Conservation (phyloP, 1,140 invertebrate genomes). For the Drosophila auraria region DNA sequence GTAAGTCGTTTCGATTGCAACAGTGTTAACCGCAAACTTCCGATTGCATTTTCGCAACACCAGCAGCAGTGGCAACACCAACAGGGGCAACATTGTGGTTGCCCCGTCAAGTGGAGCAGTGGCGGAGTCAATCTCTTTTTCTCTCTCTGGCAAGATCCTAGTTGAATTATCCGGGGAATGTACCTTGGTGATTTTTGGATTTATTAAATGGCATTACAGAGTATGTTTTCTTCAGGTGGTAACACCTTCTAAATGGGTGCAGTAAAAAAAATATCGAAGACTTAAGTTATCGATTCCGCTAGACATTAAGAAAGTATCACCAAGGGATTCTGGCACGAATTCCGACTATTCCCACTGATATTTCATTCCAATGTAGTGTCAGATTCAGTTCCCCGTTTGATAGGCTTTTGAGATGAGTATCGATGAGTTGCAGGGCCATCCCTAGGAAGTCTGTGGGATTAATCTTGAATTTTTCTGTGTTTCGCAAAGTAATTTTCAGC, state of each 20-base stretch:
- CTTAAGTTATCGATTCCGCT: too few species aligned
- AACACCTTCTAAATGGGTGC: neutral
- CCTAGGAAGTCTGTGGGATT: too few species aligned
- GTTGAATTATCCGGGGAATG: neutral
- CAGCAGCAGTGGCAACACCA: slow-evolving; percentile 11
- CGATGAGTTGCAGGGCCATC: too few species aligned
- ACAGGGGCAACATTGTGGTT: slow-evolving; percentile 17
- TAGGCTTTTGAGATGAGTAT: too few species aligned
- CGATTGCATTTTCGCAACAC: slow-evolving; percentile 62
- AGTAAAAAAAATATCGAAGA: neutral
- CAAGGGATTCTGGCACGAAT: too few species aligned
- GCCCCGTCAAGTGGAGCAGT: slow-evolving; percentile 3
- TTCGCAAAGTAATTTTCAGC: too few species aligned
- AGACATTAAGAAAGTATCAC: too few species aligned
- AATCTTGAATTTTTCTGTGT: too few species aligned
- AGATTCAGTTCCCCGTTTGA: too few species aligned
- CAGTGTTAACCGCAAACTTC: slow-evolving; percentile 70
- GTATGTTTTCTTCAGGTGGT: neutral
- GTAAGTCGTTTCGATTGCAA: slow-evolving; percentile 72
- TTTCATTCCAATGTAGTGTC: too few species aligned
- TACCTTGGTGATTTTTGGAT: neutral
- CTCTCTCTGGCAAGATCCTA: neutral
- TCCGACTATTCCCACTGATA: too few species aligned
- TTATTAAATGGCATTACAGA: slow-evolving; percentile 2
- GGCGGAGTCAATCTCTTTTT: slow-evolving; percentile 3